phyloP scores from a whole-genome alignment of 2,888 invertebrate species.

The Ramazzottius varieornatus region DNA sequence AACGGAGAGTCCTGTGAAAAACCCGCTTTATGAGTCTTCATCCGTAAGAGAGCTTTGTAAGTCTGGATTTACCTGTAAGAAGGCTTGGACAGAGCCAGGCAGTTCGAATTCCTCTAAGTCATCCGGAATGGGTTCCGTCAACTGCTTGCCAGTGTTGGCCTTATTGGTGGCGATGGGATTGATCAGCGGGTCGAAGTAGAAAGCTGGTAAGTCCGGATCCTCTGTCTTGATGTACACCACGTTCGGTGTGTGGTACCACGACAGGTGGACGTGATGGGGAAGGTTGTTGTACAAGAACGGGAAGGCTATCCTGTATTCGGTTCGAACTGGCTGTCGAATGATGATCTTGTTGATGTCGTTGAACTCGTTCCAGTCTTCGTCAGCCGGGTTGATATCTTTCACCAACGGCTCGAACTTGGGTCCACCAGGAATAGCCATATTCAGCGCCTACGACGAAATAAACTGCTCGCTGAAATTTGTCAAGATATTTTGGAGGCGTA shows the following conservation, averaged over 20 bases:
- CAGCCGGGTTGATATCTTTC: slow-evolving; percentile 86
- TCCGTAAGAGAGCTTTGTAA: too few species aligned
- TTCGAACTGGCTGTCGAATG: slow-evolving; percentile 86
- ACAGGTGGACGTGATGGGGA: slow-evolving; percentile 89
- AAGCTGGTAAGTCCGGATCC: slow-evolving; percentile 95
- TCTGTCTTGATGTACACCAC: slow-evolving; percentile 99
- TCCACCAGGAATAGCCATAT: slow-evolving; percentile 35
- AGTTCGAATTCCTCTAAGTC: slow-evolving; percentile 56
- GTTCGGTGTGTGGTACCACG: slow-evolving; percentile 97
- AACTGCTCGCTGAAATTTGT: too few species aligned
- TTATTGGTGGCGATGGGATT: slow-evolving; percentile 92
- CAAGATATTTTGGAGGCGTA: too few species aligned
- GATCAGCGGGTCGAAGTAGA: slow-evolving; percentile 96
- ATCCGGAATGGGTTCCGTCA: slow-evolving; percentile 11
- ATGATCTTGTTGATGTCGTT: slow-evolving; percentile 99
- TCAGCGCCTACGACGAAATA: too few species aligned
- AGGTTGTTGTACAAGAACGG: slow-evolving; percentile 96
- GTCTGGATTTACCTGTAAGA: slow-evolving; percentile 35
- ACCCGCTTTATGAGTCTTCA: slow-evolving; percentile 19
- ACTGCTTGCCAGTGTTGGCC: slow-evolving; percentile 27
- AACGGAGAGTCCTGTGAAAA: slow-evolving; percentile 57
- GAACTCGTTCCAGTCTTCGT: slow-evolving; percentile 99
- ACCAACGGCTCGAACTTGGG: slow-evolving; percentile 98
- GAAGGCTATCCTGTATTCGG: slow-evolving; percentile 96
- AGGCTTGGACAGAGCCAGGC: slow-evolving; percentile 65